A percentile compares a stretch with the other conserved stretches of the same genome.
These are phyloP conservation scores for Philereme vetulata DNA, from an alignment of 2,888 invertebrate genomes.

Conservation along the genomic window DNA sequence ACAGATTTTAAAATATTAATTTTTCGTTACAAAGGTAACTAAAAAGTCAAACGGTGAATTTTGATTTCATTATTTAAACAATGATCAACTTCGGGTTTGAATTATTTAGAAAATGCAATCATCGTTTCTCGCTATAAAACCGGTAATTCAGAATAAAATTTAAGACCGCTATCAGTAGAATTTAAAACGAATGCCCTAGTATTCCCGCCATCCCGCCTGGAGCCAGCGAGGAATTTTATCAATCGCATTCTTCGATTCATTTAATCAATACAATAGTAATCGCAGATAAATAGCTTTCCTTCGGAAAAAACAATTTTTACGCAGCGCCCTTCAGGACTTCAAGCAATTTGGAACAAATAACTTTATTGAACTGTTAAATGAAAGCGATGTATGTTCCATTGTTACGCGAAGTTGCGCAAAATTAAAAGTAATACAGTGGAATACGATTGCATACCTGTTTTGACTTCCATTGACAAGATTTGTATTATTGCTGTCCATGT, in stretches of 20 bases:
- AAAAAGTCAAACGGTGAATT: neutral
- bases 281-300: constrained; percentile 64
- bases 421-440: no score
- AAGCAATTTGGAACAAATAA: constrained; percentile 30
- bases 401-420: neutral
- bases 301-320: constrained; percentile 70
- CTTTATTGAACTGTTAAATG: constrained; percentile 9
- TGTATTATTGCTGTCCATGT: no score
- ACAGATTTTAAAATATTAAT: no score
- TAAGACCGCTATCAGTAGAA: constrained; percentile 31
- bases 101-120: constrained; percentile 15
- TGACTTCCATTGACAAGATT: no score
- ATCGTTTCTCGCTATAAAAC: constrained; percentile 23
- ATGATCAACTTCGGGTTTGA: neutral
- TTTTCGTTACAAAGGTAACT: neutral
- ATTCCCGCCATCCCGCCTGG: constrained; percentile 30
- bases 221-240: constrained; percentile 39
- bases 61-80: neutral
- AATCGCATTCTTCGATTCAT: constrained; percentile 47
- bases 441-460: no score
- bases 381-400: neutral
- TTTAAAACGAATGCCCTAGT: constrained; percentile 38
- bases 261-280: constrained; percentile 68
- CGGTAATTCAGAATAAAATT: constrained; percentile 29
- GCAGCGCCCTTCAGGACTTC: constrained; percentile 54